These are phyloP conservation scores for Ophraella communa DNA, from an alignment of 2,888 invertebrate species.

Conservation along the genomic window DNA sequence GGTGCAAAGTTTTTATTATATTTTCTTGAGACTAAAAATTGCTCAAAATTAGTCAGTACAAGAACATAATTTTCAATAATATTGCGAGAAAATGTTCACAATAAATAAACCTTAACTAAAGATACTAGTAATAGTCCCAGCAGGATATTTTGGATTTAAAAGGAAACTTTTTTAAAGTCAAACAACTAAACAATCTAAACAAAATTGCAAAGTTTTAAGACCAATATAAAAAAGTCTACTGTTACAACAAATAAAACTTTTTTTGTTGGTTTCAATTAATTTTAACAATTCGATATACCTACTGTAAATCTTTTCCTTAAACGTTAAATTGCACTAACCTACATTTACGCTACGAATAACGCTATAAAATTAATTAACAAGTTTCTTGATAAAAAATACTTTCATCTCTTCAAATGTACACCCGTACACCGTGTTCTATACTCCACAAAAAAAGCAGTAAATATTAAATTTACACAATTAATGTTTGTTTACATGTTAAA, in stretches of 20 bases:
- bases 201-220: too few species aligned
- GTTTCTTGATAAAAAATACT: not conserved
- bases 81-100: too few species aligned
- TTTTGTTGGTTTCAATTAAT: not conserved
- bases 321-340: not conserved
- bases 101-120: too few species aligned
- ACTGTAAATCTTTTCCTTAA: not conserved
- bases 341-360: not conserved
- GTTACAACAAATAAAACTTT: not conserved
- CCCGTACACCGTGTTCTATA: not conserved
- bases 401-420: not conserved
- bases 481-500: not conserved
- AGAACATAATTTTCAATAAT: too few species aligned
- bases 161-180: too few species aligned
- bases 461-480: not conserved
- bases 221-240: not conserved
- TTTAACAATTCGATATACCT: not conserved
- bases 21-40: too few species aligned
- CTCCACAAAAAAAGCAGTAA: not conserved
- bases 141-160: too few species aligned
- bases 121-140: too few species aligned
- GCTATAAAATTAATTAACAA: not conserved
- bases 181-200: too few species aligned
- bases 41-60: too few species aligned
- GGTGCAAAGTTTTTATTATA: too few species aligned